Percentiles rank a stretch among this genome's conserved stretches.
phyloP scores from a whole-genome alignment of 2,797 vertebrate genomes.

The Smutsia gigantea region DNA sequence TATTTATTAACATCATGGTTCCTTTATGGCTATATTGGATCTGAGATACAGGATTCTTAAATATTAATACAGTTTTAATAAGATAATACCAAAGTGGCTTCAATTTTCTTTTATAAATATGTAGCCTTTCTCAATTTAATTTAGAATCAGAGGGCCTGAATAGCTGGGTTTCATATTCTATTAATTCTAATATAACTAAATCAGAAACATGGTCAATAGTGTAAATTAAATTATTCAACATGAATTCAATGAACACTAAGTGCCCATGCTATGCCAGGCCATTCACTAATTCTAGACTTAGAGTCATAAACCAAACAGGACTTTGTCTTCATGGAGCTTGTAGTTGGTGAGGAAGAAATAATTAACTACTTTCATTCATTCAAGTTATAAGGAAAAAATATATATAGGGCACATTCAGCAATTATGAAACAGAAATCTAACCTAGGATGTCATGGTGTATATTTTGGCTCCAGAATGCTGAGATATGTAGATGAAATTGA shows the following conservation, averaged over 20 bases:
- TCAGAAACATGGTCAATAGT: not conserved
- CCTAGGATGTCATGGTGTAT: not conserved
- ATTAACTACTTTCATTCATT: not conserved
- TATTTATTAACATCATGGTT: not conserved
- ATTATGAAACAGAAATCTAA: not conserved
- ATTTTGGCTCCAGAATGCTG: not conserved
- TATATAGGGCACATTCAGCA: not conserved
- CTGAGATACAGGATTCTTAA: not conserved
- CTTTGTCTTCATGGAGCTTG: not conserved
- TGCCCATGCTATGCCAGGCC: not conserved
- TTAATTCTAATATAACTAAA: not conserved
- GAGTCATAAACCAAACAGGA: not conserved
- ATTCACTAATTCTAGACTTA: not conserved
- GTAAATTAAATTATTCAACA: not conserved
- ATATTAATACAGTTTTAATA: not conserved
- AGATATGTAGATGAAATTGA: not conserved
- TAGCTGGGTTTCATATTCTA: not conserved
- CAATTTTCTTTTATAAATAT: not conserved
- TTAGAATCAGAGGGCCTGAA: not conserved
- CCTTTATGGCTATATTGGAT: not conserved
- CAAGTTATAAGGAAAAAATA: not conserved
- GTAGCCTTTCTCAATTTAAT: not conserved
- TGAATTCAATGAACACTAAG: not conserved
- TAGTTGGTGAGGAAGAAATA: not conserved
- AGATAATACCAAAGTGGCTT: not conserved